Evolutionary conservation across 2,797 vertebrate species (phyloP).

Genomic region (Falco novaeseelandiae): DNA sequence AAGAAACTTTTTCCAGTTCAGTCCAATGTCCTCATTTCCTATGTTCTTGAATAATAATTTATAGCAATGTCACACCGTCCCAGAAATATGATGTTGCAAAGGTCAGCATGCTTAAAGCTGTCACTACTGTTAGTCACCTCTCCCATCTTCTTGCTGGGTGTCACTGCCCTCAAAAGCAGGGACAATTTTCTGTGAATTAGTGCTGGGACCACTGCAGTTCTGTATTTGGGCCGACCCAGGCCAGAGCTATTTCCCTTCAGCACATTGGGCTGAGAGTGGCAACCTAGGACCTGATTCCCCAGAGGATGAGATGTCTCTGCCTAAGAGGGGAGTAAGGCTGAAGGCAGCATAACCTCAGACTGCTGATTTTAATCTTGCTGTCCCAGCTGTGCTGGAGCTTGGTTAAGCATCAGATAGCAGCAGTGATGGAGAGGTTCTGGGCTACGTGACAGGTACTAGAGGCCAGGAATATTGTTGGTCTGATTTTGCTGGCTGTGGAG

Average conservation of each 20-base stretch:
- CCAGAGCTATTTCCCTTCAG: not conserved
- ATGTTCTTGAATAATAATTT: not conserved
- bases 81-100: not conserved
- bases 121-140: not conserved
- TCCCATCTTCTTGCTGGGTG: not conserved
- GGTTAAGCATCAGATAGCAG: not conserved
- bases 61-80: not conserved
- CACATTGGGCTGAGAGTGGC: not conserved
- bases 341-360: not conserved
- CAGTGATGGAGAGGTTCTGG: not conserved
- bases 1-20: not conserved
- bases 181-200: not conserved
- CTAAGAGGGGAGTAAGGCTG: not conserved
- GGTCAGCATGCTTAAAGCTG: not conserved
- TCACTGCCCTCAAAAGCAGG: not conserved
- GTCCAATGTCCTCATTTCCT: not conserved
- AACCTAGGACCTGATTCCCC: not conserved
- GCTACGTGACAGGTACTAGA: not conserved
- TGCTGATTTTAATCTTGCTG: not conserved
- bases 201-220: not conserved
- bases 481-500: not conserved
- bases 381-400: not conserved
- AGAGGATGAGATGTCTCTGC: not conserved
- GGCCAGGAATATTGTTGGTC: not conserved
- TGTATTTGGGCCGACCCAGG: not conserved